These are phyloP conservation scores for Rhinichthys klamathensis DNA, from an alignment of 2,113 vertebrate genomes.

Conservation along the genomic window DNA sequence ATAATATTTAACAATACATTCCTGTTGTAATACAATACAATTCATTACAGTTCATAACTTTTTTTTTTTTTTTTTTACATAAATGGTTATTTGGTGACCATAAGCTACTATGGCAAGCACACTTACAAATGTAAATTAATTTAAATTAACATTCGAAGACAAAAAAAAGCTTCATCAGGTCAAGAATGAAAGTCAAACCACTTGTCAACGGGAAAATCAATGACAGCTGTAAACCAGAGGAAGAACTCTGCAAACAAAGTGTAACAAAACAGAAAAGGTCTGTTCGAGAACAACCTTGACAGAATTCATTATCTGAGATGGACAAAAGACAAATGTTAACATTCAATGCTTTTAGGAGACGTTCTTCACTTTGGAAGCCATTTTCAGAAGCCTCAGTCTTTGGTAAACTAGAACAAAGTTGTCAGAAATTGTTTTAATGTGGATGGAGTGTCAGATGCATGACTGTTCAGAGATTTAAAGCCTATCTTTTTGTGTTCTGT, in stretches of 20 bases:
- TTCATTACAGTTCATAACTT: too few relatives aligned
- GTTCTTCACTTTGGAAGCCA: background rate
- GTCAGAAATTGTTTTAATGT: background rate
- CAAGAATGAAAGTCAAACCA: background rate
- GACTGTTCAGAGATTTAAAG: background rate
- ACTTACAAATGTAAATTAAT: background rate
- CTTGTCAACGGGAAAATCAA: background rate
- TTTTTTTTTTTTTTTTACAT: too few relatives aligned
- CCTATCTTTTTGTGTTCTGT: background rate
- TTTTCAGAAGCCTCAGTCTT: background rate
- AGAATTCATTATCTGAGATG: background rate
- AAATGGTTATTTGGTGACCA: too few relatives aligned
- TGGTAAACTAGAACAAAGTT: background rate
- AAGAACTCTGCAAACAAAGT: background rate
- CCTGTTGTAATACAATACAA: too few relatives aligned
- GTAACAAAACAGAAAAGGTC: background rate
- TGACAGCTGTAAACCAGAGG: background rate
- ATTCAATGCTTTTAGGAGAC: background rate
- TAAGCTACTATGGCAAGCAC: too few relatives aligned
- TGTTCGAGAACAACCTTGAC: background rate
- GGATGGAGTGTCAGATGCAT: background rate
- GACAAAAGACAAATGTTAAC: constrained; percentile 1
- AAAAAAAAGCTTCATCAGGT: background rate
- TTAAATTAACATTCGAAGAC: background rate
- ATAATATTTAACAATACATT: background rate